A percentile compares a stretch with the other conserved stretches of the same genome.
Evolutionary conservation across 2,113 vertebrate species (phyloP).

Genomic region (Periophthalmodon schlosseri): DNA sequence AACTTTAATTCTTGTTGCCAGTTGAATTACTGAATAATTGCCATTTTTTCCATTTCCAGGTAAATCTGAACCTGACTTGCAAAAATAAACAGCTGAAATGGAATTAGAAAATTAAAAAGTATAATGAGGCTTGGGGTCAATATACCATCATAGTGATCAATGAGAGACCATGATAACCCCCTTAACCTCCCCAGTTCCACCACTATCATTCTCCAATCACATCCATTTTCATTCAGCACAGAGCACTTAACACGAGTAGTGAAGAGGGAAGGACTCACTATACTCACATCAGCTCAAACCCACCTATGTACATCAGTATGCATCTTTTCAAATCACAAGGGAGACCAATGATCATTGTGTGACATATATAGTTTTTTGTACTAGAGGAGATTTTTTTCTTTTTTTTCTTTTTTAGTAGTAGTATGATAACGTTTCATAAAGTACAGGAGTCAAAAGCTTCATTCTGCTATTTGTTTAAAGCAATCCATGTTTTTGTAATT

Average conservation of each 20-base stretch:
- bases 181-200: slow-evolving; percentile 29
- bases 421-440: too few relatives aligned
- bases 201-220: slow-evolving; percentile 29
- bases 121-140: slow-evolving; percentile 35
- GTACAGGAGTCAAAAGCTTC: too few relatives aligned
- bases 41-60: not conserved
- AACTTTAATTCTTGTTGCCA: not conserved
- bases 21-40: not conserved
- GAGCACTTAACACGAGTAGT: slow-evolving; percentile 42
- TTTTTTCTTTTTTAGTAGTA: too few relatives aligned
- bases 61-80: not conserved
- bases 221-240: slow-evolving; percentile 43
- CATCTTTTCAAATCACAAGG: too few relatives aligned
- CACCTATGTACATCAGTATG: too few relatives aligned
- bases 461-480: too few relatives aligned
- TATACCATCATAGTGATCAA: slow-evolving; percentile 49
- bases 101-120: slow-evolving; percentile 41
- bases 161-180: slow-evolving; percentile 27
- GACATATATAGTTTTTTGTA: too few relatives aligned
- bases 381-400: too few relatives aligned
- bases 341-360: too few relatives aligned
- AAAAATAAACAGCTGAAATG: slow-evolving; percentile 16
- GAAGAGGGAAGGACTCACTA: slow-evolving; percentile 9
- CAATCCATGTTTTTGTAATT: too few relatives aligned
- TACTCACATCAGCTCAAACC: too few relatives aligned